Evolutionary conservation across 2,888 invertebrate species (phyloP), one percentile per base, ranked within the genome.

Genomic region (Meghimatium bilineatum): DNA sequence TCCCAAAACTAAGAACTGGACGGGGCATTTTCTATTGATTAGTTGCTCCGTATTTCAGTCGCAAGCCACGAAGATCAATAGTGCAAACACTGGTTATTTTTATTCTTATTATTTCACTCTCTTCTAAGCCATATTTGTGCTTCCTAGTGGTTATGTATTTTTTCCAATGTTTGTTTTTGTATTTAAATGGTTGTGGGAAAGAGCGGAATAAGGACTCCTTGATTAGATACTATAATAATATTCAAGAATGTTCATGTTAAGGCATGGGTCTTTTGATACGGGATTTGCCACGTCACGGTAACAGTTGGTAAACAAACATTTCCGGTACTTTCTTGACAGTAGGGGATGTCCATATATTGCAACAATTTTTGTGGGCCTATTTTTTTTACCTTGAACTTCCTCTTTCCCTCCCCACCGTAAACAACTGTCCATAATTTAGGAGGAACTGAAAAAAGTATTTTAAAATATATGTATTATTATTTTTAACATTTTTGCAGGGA

Each of bases 81-180:
- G 67, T 67, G 67, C 67, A 67, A 67, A 67, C 67, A 67, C 67
- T 34, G 34, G 34, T 26, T 67, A 67, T 67, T 67, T 67, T 67
- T 3, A 26, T 67, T 32, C 34, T 32, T 67, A 8, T 67, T 67
- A 34, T 34, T 63, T 29, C 74, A 20, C 75, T 63, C 38, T 66
- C 66, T 36, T 75, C 66, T 75, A n/a, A n/a, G n/a, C n/a, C 75
- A 52, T 38, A 26, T 75, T 75, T 74, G 44, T 75, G 75, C 38
- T 63, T 75, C 82, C 34, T 67, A 6, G 67, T 67, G 66, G 66
- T 23, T n/a, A 26, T 26, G 5, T 5, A n/a, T 6, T 66, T 32
- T 66, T 66, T 56, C 56, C 23, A 23, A 14, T 56, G 12, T 56
- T 10, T 56, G 49, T 49, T 8, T 49, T 8, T 49, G 49, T 49